phyloP scores from a whole-genome alignment of 2,797 vertebrate species.

The Trachops cirrhosus region DNA sequence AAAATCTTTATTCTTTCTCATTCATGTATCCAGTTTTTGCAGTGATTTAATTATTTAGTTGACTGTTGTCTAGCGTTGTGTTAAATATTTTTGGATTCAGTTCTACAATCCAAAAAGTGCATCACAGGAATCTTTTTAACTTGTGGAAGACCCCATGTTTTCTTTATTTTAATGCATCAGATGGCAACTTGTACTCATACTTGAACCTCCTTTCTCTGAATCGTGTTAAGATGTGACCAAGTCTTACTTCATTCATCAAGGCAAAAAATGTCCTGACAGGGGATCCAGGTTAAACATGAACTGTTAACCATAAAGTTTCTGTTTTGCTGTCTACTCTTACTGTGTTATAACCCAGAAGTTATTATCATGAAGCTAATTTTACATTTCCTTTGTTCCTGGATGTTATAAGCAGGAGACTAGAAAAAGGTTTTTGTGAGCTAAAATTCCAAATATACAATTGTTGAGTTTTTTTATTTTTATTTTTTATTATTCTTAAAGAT shows the following conservation, averaged over 20 bases:
- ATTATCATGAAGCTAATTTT: conserved; percentile 34
- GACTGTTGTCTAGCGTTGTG: not conserved
- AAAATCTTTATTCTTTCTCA: not conserved
- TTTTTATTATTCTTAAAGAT: no score
- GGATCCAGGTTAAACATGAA: conserved; percentile 8
- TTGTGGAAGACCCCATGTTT: not conserved
- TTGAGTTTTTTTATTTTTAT: not conserved
- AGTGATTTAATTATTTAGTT: not conserved
- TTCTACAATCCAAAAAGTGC: not conserved
- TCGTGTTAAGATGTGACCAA: not conserved
- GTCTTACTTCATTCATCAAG: conserved; percentile 9
- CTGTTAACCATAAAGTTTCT: conserved; percentile 17
- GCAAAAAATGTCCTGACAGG: not conserved
- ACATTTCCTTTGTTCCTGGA: not conserved
- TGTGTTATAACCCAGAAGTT: not conserved
- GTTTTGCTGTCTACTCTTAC: not conserved
- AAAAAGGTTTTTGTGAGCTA: not conserved
- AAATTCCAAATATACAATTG: not conserved
- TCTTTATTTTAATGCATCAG: conserved; percentile 13
- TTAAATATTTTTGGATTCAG: not conserved
- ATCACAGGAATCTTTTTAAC: not conserved
- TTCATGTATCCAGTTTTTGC: not conserved
- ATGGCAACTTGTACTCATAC: not conserved
- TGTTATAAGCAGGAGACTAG: not conserved
- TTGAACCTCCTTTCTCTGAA: conserved; percentile 22